A percentile compares a stretch with the other conserved stretches of the same genome.
Conservation (phyloP, 2,113 vertebrate species). For the Archocentrus centrarchus region DNA sequence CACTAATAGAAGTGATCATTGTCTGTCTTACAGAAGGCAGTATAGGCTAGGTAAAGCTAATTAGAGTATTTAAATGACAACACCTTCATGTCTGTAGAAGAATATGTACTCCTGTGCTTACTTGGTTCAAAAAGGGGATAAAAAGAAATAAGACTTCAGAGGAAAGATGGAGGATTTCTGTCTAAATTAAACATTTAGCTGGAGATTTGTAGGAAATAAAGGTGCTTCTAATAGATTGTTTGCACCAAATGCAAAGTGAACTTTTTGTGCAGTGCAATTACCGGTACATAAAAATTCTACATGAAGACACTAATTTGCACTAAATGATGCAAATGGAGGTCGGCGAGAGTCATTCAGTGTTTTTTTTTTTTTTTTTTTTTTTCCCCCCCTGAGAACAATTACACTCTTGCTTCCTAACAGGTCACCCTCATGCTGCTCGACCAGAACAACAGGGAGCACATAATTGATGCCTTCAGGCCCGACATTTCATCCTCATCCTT, state of each 20-base stretch:
- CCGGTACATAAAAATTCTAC: background rate
- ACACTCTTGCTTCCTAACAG: slow-evolving; percentile 71
- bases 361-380: background rate
- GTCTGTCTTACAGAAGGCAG: background rate
- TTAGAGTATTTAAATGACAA: background rate
- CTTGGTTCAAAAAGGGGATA: too few relatives aligned
- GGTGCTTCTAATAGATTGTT: too few relatives aligned
- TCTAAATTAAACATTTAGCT: too few relatives aligned
- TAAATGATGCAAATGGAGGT: background rate
- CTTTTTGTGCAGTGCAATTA: too few relatives aligned
- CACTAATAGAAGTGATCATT: background rate
- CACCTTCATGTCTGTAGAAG: too few relatives aligned
- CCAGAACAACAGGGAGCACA: slow-evolving; percentile 96
- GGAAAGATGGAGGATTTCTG: too few relatives aligned
- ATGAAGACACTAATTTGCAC: background rate
- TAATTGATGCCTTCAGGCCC: slow-evolving; percentile 95
- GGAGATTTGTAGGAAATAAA: too few relatives aligned
- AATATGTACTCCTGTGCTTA: too few relatives aligned
- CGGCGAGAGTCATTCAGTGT: background rate
- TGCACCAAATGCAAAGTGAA: background rate
- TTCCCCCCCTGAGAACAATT: background rate
- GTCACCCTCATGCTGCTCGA: slow-evolving; percentile 98
- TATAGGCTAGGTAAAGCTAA: background rate
- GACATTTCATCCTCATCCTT: slow-evolving; percentile 95
- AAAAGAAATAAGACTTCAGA: too few relatives aligned